Evolutionary conservation across 1,140 invertebrate species (phyloP).

Genomic region (Oryzaephilus surinamensis): DNA sequence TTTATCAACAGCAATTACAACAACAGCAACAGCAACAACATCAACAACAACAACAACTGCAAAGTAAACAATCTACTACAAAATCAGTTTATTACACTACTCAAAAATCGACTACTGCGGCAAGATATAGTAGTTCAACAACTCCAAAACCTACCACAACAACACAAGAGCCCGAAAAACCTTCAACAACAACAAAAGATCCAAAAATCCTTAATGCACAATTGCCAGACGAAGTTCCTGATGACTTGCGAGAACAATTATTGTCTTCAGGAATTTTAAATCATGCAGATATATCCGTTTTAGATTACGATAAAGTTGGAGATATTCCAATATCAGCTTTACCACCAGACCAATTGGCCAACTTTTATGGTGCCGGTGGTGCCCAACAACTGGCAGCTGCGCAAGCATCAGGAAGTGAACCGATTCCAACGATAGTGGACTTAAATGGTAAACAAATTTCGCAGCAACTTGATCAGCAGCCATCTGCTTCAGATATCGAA

Average conservation of each 20-base stretch:
- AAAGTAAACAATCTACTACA: slow-evolving; percentile 15
- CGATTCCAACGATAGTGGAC: slow-evolving; percentile 50
- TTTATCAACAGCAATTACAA: slow-evolving; percentile 18
- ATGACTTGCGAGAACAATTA: slow-evolving; percentile 70
- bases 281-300: slow-evolving; percentile 74
- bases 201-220: slow-evolving; percentile 44
- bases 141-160: slow-evolving; percentile 2
- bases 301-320: slow-evolving; percentile 81
- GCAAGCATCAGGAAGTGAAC: slow-evolving; percentile 52
- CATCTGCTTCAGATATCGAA: slow-evolving; percentile 42
- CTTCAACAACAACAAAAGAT: slow-evolving; percentile 35
- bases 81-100: slow-evolving; percentile 11
- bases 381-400: slow-evolving; percentile 49
- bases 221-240: slow-evolving; percentile 76
- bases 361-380: slow-evolving; percentile 69
- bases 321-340: slow-evolving; percentile 72
- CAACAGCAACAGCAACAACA: slow-evolving; percentile 30
- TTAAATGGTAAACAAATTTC: slow-evolving; percentile 40
- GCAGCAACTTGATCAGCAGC: slow-evolving; percentile 28
- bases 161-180: slow-evolving; percentile 27
- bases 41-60: too few relatives aligned
- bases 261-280: slow-evolving; percentile 74
- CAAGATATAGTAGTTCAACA: slow-evolving; percentile 13
- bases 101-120: slow-evolving; percentile 5
- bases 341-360: slow-evolving; percentile 73